Percentiles rank a stretch among this genome's conserved stretches.
Conservation (phyloP, 2,797 vertebrate species). For the Xyrichtys novacula region DNA sequence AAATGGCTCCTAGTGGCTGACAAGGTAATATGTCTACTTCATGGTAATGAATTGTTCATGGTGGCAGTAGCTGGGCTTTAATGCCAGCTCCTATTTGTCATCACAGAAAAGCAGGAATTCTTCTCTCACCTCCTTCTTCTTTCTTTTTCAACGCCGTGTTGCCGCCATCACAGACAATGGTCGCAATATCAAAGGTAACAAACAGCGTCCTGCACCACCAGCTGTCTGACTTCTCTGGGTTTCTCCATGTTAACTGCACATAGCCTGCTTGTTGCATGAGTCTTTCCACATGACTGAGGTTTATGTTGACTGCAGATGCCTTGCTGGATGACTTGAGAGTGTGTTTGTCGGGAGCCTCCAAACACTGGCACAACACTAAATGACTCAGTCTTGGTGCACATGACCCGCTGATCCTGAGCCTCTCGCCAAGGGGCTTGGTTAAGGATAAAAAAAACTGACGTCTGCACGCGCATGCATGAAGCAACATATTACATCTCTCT, state of each 20-base stretch:
- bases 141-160: slow-evolving; percentile 56
- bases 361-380: slow-evolving; percentile 43
- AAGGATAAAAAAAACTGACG: slow-evolving; percentile 36
- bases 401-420: slow-evolving; percentile 30
- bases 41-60: slow-evolving; percentile 66
- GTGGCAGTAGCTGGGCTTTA: slow-evolving; percentile 30
- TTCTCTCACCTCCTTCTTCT: slow-evolving; percentile 51
- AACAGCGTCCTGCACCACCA: slow-evolving; percentile 64
- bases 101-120: slow-evolving; percentile 41
- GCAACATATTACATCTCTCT: slow-evolving; percentile 46
- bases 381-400: slow-evolving; percentile 25
- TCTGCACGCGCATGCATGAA: slow-evolving; percentile 73
- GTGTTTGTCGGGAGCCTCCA: slow-evolving; percentile 39
- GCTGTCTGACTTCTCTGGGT: slow-evolving; percentile 11
- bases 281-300: slow-evolving; percentile 48
- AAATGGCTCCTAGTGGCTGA: slow-evolving; percentile 53
- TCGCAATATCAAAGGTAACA: slow-evolving; percentile 96
- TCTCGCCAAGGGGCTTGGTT: slow-evolving; percentile 24
- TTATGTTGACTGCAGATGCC: slow-evolving; percentile 57
- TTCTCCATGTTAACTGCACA: background rate
- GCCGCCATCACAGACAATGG: slow-evolving; percentile 92
- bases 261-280: slow-evolving; percentile 85
- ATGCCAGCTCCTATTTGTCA: slow-evolving; percentile 65
- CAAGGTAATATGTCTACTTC: slow-evolving; percentile 65
- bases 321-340: slow-evolving; percentile 34